A percentile compares a stretch with the other conserved stretches of the same genome.
Evolutionary conservation across 2,888 invertebrate genomes (phyloP).

Genomic region (Thyatira batis): DNA sequence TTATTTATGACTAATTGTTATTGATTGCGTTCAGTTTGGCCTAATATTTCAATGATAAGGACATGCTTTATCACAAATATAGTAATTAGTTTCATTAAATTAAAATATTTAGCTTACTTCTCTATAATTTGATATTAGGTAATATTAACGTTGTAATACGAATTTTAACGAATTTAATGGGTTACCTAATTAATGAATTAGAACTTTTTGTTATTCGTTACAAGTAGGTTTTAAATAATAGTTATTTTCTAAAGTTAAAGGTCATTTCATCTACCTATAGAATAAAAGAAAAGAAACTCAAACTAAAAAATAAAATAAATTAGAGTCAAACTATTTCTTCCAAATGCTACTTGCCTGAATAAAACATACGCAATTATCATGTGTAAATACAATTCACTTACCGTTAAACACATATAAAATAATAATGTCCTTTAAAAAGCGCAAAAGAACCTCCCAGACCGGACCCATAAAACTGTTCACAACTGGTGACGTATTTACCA

Average conservation of each 20-base stretch:
- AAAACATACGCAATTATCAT: not conserved
- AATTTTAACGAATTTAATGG: no score
- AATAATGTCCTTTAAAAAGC: slow-evolving; percentile 21
- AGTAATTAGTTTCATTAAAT: not conserved
- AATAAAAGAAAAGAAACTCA: no score
- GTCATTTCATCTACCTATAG: no score
- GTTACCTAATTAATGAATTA: no score
- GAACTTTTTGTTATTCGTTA: no score
- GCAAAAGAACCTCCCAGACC: slow-evolving; percentile 20
- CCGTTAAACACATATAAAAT: slow-evolving; percentile 26
- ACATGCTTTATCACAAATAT: not conserved
- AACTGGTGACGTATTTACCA: slow-evolving; percentile 36
- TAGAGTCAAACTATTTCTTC: no score
- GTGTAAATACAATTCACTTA: not conserved
- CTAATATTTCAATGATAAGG: not conserved
- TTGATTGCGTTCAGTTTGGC: slow-evolving; percentile 3
- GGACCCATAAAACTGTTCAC: slow-evolving; percentile 28
- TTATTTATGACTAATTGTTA: slow-evolving; percentile 47
- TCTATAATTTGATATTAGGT: no score
- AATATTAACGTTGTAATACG: no score
- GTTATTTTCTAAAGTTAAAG: no score
- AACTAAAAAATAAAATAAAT: no score
- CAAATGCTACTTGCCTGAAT: no score
- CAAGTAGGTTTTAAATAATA: no score
- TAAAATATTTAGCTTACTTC: not conserved